Evolutionary conservation across 2,797 vertebrate species (phyloP).

Genomic region (Coregonus sp.): DNA sequence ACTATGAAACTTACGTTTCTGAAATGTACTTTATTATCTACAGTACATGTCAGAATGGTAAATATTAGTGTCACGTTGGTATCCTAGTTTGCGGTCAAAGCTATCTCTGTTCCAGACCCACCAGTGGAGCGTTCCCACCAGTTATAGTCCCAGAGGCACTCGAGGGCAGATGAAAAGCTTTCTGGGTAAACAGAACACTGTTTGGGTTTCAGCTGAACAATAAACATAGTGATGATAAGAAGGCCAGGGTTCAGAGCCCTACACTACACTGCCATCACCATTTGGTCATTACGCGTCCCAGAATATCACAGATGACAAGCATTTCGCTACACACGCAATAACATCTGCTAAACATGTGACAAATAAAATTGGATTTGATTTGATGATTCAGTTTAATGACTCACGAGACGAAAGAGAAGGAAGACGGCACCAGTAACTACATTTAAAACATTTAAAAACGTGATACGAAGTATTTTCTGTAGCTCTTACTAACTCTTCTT

Average conservation of each 20-base stretch:
- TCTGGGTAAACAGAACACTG: slow-evolving; percentile 25
- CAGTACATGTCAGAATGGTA: too few species aligned
- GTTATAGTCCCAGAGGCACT: slow-evolving; percentile 39
- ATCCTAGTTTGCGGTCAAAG: neutral
- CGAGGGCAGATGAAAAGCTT: slow-evolving; percentile 54
- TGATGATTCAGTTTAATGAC: too few species aligned
- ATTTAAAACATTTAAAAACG: too few species aligned
- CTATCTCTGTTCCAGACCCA: slow-evolving; percentile 18
- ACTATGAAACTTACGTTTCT: too few species aligned
- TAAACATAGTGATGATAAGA: slow-evolving; percentile 44
- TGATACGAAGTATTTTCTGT: too few species aligned
- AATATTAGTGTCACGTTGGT: slow-evolving; percentile 16
- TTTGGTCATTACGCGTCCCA: slow-evolving; percentile 35
- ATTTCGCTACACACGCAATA: too few species aligned
- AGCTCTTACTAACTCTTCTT: too few species aligned
- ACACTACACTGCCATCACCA: slow-evolving; percentile 29
- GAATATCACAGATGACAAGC: slow-evolving; percentile 9
- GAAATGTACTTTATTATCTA: too few species aligned
- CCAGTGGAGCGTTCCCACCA: slow-evolving; percentile 32
- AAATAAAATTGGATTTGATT: too few species aligned
- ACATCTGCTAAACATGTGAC: too few species aligned
- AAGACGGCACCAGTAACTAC: too few species aligned
- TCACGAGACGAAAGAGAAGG: too few species aligned
- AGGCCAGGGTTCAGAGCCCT: neutral
- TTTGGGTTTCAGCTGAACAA: slow-evolving; percentile 39